A percentile compares a stretch with the other conserved stretches of the same genome.
Conservation (phyloP, 1,140 invertebrate genomes). For the Drosophila arizonae region DNA sequence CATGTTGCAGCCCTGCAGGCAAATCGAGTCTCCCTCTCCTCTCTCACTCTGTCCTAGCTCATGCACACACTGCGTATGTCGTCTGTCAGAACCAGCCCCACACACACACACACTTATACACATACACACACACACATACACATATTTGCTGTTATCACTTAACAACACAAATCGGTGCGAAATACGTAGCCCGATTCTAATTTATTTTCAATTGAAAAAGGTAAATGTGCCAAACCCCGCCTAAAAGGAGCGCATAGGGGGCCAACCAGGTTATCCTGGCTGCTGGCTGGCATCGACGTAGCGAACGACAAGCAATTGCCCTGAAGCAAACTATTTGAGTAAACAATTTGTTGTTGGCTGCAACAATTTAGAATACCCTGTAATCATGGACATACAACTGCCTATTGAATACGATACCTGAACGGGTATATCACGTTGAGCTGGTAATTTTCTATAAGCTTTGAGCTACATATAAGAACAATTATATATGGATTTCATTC, state of each 20-base stretch:
- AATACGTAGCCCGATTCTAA: slow-evolving; percentile 78
- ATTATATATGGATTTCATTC: too few relatives aligned
- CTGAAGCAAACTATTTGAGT: slow-evolving; percentile 69
- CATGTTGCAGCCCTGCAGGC: slow-evolving; percentile 71
- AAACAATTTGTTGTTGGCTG: slow-evolving; percentile 64
- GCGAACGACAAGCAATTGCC: slow-evolving; percentile 62
- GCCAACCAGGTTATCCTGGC: neutral
- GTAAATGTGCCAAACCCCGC: slow-evolving; percentile 66
- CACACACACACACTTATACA: slow-evolving; percentile 8
- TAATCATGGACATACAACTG: neutral
- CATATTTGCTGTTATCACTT: slow-evolving; percentile 64
- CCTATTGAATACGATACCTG: too few relatives aligned
- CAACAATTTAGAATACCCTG: slow-evolving; percentile 31
- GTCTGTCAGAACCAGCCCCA: slow-evolving; percentile 44
- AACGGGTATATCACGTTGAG: too few relatives aligned
- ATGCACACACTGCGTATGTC: slow-evolving; percentile 37
- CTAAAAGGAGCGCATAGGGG: slow-evolving; percentile 1
- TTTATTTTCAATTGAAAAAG: slow-evolving; percentile 82
- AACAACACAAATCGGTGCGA: slow-evolving; percentile 79
- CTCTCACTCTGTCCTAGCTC: neutral
- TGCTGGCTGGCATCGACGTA: slow-evolving; percentile 16
- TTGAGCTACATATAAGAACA: too few relatives aligned
- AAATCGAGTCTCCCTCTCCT: slow-evolving; percentile 16
- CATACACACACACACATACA: slow-evolving; percentile 10
- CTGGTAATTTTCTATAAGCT: too few relatives aligned